These are phyloP conservation scores for Ylistrum balloti DNA, from an alignment of 1,140 invertebrate species.

Conservation along the genomic window DNA sequence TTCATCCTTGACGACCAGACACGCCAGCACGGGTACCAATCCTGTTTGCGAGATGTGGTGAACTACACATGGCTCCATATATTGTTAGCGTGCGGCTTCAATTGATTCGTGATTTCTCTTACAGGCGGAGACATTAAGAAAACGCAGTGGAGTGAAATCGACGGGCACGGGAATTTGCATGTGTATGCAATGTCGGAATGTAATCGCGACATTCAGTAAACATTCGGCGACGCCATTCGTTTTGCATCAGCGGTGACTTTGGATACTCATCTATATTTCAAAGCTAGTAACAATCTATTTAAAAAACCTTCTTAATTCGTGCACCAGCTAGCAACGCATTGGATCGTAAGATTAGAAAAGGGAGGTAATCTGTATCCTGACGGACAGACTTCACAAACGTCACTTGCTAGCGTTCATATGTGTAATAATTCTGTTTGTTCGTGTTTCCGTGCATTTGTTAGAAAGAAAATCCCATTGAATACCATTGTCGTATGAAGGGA, in stretches of 20 bases:
- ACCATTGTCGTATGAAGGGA: too few species aligned
- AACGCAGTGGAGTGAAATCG: too few species aligned
- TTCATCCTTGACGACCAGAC: background rate
- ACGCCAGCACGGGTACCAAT: background rate
- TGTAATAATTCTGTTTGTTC: too few species aligned
- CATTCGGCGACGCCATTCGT: background rate
- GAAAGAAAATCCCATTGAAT: too few species aligned
- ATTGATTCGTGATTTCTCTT: slow-evolving; percentile 28
- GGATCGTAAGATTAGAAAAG: background rate
- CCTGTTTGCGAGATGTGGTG: background rate
- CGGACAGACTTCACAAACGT: too few species aligned
- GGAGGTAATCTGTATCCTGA: too few species aligned
- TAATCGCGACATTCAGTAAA: background rate
- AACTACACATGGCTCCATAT: background rate
- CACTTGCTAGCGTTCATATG: too few species aligned
- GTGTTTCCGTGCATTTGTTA: too few species aligned
- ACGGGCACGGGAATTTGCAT: background rate
- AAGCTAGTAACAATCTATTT: background rate
- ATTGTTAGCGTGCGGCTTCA: background rate
- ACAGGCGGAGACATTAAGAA: background rate
- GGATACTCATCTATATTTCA: slow-evolving; percentile 15
- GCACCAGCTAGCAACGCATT: background rate
- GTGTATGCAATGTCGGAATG: background rate
- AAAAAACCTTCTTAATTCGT: background rate
- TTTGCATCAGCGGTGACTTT: background rate